phyloP scores from a whole-genome alignment of 2,113 vertebrate species.

The Mustela lutreola region DNA sequence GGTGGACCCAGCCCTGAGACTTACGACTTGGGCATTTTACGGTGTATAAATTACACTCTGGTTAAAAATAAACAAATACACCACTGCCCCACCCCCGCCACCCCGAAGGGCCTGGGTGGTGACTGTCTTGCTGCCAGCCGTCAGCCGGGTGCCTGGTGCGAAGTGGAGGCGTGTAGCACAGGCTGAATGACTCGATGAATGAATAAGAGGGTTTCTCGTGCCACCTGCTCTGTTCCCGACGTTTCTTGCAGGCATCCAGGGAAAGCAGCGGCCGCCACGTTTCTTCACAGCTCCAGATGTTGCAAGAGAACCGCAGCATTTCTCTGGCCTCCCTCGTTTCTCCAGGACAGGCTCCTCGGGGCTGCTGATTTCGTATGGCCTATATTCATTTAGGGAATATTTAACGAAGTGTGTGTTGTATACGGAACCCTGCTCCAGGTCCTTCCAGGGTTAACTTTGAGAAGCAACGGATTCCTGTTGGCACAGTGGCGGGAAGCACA shows the following conservation, averaged over 20 bases:
- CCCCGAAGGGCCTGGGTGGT: not conserved
- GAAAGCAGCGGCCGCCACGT: rapidly evolving
- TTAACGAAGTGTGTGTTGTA: not conserved
- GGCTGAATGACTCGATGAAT: not conserved
- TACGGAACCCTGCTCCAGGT: not conserved
- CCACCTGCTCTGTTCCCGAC: not conserved
- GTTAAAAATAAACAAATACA: not conserved
- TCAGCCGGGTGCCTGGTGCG: not conserved
- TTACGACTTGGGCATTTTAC: not conserved
- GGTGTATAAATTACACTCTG: not conserved
- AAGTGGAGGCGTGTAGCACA: not conserved
- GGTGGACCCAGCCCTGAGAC: not conserved
- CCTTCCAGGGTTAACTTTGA: not conserved
- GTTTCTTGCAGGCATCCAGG: not conserved
- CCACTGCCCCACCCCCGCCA: no score
- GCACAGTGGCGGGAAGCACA: not conserved
- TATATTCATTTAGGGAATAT: not conserved
- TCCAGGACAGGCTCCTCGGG: not conserved
- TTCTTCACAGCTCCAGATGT: not conserved
- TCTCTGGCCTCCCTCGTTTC: not conserved
- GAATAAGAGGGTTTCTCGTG: not conserved
- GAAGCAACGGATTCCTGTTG: not conserved
- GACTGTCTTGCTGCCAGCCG: not conserved
- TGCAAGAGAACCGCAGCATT: rapidly evolving
- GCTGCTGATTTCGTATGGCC: not conserved